Base-by-base conservation (phyloP, 2,113 vertebrate species). In the Pangasianodon gigas region DNA sequence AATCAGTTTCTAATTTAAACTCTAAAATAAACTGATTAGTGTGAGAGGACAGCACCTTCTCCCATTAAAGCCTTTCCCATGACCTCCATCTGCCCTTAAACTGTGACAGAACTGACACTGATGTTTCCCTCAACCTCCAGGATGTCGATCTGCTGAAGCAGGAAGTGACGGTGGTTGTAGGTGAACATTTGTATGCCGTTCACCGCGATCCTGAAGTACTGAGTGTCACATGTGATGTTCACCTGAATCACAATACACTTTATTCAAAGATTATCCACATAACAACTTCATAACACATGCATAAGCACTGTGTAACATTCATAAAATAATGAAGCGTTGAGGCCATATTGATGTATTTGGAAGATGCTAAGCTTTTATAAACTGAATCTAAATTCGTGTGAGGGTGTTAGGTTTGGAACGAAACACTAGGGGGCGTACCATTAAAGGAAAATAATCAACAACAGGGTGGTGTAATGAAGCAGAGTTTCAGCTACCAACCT, bases 121-220 rank as follows among this genome's bases (percentile, higher is more conserved):
- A 91, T 24, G 51, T 91, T 87, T 46, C 91, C 89, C 0, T 84
- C 44, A 51, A 91, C 90, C 85, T 92, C 87, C 85, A 92, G n/a
- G 46, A 92, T 84, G 54, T 90, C 88, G 1, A 92, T 89, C 52
- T 90, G 3, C 81, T 89, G 87, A 32, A 91, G 11, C 60, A 65
- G 56, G 44, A 44, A 71, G 56, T 90, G 16, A 29, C 85, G 90
- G 82, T 92, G 92, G 62, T 81, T 89, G 88, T 87, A 92, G 44
- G 16, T 77, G 87, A 90, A 91, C 71, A 85, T 80, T 0, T 90
- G 90, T 14, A 2, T 1, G 16, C 87, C 85, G 37, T 91, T 92
- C 69, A 92, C 75, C 10, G 67, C 10, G 60, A 91, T 89, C 69
- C 19, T 89, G 87, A 69, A 92, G 89, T 80, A 85, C 24, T 85